A percentile compares a stretch with the other conserved stretches of the same genome.
Evolutionary conservation across 2,113 vertebrate genomes (phyloP).

Genomic region (Dicaeum eximium): DNA sequence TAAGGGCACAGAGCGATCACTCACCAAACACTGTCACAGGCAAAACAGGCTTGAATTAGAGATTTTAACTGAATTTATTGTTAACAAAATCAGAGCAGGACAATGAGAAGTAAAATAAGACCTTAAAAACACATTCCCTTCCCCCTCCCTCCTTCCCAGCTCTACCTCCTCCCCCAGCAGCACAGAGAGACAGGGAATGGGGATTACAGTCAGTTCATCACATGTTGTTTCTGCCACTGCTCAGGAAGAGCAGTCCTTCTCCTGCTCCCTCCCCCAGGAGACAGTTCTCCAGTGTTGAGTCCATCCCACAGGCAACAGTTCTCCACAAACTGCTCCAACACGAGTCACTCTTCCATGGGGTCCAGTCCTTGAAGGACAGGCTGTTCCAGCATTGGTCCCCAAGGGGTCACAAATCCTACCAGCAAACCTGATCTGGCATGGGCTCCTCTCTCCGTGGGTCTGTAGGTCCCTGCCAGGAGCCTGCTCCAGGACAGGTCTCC

Average conservation of each 20-base stretch:
- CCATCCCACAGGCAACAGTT: background rate
- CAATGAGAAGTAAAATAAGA: background rate
- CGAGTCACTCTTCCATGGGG: accelerated
- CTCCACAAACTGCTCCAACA: background rate
- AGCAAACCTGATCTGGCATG: background rate
- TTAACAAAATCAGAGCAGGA: background rate
- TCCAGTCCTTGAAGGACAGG: background rate
- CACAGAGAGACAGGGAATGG: background rate
- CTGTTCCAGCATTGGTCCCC: background rate
- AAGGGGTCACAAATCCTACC: background rate
- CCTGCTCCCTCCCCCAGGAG: background rate
- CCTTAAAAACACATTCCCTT: background rate
- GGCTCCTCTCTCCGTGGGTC: background rate
- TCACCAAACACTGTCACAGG: background rate
- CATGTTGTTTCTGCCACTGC: background rate
- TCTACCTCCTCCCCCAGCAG: background rate
- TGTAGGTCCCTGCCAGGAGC: background rate
- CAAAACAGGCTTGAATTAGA: background rate
- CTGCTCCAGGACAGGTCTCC: background rate
- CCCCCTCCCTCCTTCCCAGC: background rate
- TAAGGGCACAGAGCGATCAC: background rate
- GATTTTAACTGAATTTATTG: background rate
- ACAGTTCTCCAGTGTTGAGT: background rate
- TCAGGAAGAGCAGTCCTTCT: background rate
- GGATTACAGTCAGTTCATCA: background rate